Conservation (phyloP, 35 echinoderm and acorn worm genomes). For the Ophiothrix spiculata region DNA sequence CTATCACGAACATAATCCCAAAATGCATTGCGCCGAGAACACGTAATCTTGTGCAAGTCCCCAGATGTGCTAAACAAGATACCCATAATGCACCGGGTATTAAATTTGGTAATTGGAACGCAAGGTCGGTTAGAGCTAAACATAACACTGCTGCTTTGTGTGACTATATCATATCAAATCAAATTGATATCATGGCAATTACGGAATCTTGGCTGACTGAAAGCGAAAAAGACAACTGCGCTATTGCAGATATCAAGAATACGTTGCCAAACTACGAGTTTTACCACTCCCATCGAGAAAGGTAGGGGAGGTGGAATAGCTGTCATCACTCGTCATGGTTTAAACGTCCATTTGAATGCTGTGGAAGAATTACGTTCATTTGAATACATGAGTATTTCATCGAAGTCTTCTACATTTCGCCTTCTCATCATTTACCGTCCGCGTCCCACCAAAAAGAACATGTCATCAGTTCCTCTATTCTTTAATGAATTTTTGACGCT, state of each 20-base stretch:
- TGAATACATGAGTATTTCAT: not conserved
- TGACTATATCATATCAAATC: conserved; percentile 24
- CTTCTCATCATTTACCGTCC: no score
- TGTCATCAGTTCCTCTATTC: no score
- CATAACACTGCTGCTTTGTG: conserved; percentile 24
- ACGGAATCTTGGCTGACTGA: conserved; percentile 50
- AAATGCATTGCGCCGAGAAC: no score
- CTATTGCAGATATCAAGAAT: conserved; percentile 1
- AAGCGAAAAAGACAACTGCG: conserved; percentile 21
- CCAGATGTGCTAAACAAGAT: no score
- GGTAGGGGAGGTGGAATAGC: conserved; percentile 21
- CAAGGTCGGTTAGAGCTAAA: conserved; percentile 15
- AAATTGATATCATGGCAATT: conserved; percentile 37
- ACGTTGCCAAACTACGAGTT: conserved; percentile 28
- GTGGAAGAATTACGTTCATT: not conserved
- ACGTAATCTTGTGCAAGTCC: no score
- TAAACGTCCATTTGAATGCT: conserved; percentile 16
- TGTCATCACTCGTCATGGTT: conserved; percentile 33
- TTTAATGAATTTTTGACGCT: no score
- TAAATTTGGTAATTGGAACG: conserved; percentile 35
- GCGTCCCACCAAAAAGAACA: no score
- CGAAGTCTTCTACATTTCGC: no score
- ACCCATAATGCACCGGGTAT: not conserved
- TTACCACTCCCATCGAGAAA: not conserved
- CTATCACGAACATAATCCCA: no score